Evolutionary conservation across 2,797 vertebrate species (phyloP), one percentile per base, ranked within the genome.

Genomic region (Malacoraja senta): DNA sequence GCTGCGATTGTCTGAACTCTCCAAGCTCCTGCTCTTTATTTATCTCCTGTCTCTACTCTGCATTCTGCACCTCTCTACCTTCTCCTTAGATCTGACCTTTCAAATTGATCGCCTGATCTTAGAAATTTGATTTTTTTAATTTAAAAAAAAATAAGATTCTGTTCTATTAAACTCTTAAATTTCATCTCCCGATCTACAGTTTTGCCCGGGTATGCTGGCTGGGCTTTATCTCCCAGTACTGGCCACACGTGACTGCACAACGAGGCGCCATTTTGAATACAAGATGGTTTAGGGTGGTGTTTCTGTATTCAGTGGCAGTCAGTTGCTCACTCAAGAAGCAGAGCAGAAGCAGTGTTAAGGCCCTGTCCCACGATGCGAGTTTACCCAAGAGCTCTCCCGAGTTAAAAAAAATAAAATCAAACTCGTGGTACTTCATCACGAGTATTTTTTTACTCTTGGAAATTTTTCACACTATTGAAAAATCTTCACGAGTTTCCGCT

Each of bases 121-220:
- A 91, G 90, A 91, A 91, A 91, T 72, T 72, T 68, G 88, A 91
- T 91, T 53, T 53, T n/a, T n/a, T n/a, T n/a, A n/a, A n/a, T n/a
- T n/a, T n/a, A n/a, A n/a, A n/a, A n/a, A n/a, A n/a, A n/a, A n/a
- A n/a, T n/a, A n/a, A n/a, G n/a, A n/a, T n/a, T 91, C 90, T 91
- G 90, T 74, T 53, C 90, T 74, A 74, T 91, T 91, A 91, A 91
- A 91, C 90, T 74, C 90, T 91, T 91, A 91, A 91, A 91, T 74
- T 91, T 38, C 71, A 91, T 91, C 71, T 91, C 68, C 71, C 53
- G 38, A 91, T 74, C 90, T 74, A 29, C 90, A 74, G 90, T 38
- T 74, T 91, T 38, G 74, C n/a, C 35, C n/a, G 58, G 10, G 72
- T 24, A 1, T 38, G 24, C 65, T 29, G 63, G 24, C 65, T 29